Conservation (phyloP, 1,140 invertebrate genomes). For the Heterodera schachtii region DNA sequence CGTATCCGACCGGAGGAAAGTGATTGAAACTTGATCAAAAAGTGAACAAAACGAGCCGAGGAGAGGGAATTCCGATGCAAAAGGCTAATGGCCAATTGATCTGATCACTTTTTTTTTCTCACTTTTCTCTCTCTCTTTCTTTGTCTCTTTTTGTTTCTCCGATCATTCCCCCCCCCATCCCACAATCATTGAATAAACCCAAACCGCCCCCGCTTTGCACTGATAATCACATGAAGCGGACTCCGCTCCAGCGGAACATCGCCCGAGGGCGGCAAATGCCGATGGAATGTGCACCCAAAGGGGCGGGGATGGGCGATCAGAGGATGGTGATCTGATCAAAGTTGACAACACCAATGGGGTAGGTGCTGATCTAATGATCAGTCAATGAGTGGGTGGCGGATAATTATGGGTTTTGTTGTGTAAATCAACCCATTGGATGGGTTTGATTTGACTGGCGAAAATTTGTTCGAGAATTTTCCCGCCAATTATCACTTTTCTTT, state of each 20-base stretch:
- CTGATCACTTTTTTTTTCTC: too few species aligned
- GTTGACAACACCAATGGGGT: neutral
- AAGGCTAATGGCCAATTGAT: too few species aligned
- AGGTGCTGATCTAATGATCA: neutral
- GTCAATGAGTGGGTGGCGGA: neutral
- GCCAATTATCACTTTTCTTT: too few species aligned
- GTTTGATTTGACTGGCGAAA: too few species aligned
- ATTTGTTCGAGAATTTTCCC: too few species aligned
- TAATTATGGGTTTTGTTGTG: too few species aligned
- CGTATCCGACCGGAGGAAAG: too few species aligned
- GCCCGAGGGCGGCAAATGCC: neutral
- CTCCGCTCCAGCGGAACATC: neutral
- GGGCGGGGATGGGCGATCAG: neutral
- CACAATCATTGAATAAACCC: neutral
- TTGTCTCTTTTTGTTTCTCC: neutral
- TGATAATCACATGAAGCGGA: neutral
- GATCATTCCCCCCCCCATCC: neutral
- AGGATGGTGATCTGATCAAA: neutral
- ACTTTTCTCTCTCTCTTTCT: too few species aligned
- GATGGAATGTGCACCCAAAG: neutral
- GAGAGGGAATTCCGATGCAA: too few species aligned
- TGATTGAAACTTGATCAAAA: too few species aligned
- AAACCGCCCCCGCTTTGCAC: constrained; percentile 21
- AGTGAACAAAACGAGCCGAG: too few species aligned
- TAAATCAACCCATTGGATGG: too few species aligned